Evolutionary conservation across 2,113 vertebrate genomes (phyloP).

Genomic region (Vicugna pacos): DNA sequence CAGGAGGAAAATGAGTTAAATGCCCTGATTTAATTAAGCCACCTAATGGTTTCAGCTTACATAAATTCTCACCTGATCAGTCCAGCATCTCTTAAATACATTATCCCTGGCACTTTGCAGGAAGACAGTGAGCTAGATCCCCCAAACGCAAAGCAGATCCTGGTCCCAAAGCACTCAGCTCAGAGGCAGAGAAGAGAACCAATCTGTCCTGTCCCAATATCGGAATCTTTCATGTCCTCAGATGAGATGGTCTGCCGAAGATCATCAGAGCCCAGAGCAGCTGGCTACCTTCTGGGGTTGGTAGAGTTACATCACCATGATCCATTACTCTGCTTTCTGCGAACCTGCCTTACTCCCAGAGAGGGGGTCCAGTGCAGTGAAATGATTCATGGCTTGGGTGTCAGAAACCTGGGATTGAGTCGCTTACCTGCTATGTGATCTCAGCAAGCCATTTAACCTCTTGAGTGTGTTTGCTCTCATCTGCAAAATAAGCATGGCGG

Average conservation of each 20-base stretch:
- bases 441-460: background rate
- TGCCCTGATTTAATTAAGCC: slow-evolving; percentile 88
- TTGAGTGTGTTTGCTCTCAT: background rate
- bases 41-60: slow-evolving; percentile 85
- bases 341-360: background rate
- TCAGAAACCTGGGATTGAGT: background rate
- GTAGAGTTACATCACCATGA: background rate
- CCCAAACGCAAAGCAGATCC: slow-evolving; percentile 63
- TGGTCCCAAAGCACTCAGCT: slow-evolving; percentile 48
- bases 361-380: background rate
- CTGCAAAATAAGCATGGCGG: background rate
- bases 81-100: slow-evolving; percentile 59
- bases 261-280: background rate
- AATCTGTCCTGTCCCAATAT: background rate
- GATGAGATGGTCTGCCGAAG: background rate
- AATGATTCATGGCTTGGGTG: background rate
- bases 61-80: slow-evolving; percentile 88
- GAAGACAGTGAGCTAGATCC: slow-evolving; percentile 70
- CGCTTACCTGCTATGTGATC: background rate
- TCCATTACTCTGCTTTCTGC: background rate
- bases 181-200: background rate
- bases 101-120: slow-evolving; percentile 65
- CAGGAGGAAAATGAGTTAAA: slow-evolving; percentile 88
- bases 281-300: background rate
- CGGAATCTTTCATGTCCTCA: background rate